Evolutionary conservation across 2,113 vertebrate species (phyloP).

Genomic region (Blennius ocellaris): DNA sequence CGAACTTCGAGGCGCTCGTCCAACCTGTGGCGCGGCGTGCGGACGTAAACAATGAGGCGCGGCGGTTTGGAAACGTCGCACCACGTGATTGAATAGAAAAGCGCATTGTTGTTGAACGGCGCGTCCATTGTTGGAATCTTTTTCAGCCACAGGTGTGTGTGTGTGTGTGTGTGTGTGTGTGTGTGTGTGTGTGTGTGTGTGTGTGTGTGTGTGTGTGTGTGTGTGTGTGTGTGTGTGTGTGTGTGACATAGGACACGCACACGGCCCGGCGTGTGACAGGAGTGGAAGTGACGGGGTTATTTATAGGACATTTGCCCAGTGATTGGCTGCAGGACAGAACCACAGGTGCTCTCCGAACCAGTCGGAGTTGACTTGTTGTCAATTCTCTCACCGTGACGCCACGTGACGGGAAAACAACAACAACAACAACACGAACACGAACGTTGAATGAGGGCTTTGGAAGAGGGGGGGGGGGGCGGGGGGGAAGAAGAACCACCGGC

Average conservation of each 20-base stretch:
- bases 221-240: constrained; percentile 3
- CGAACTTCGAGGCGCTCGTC: too few species aligned
- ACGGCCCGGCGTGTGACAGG: constrained; percentile 40
- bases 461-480: background rate
- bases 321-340: constrained; percentile 76
- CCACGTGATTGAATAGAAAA: too few species aligned
- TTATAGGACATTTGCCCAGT: constrained; percentile 79
- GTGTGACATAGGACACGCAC: constrained; percentile 6
- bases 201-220: background rate
- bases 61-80: too few species aligned
- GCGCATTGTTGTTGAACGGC: too few species aligned
- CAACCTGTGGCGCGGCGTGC: too few species aligned
- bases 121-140: background rate
- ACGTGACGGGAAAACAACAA: constrained; percentile 29
- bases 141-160: constrained; percentile 33
- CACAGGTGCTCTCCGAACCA: constrained; percentile 73
- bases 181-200: background rate
- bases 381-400: constrained; percentile 39
- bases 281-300: constrained; percentile 69
- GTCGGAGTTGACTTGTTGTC: constrained; percentile 58
- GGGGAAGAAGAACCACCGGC: background rate
- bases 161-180: too few species aligned
- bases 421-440: constrained; percentile 12
- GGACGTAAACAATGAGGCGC: too few species aligned
- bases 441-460: too few species aligned